phyloP scores from a whole-genome alignment of 1,140 invertebrate species.

The Charaxes varanes region DNA sequence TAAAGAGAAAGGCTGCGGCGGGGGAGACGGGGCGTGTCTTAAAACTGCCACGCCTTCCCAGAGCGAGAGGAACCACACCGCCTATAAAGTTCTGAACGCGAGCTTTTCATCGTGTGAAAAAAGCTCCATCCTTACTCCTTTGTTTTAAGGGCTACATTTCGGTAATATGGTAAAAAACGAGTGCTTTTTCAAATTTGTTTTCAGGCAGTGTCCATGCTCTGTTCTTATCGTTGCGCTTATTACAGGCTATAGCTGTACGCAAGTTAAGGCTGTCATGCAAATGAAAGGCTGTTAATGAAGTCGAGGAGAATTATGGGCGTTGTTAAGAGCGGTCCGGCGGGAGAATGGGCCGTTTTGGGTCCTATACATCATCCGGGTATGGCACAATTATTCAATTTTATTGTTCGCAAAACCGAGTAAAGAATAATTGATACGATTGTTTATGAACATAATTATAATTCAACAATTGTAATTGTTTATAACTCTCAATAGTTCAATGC shows the following conservation, averaged over 20 bases:
- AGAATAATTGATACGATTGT: constrained; percentile 27
- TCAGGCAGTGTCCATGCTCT: constrained; percentile 36
- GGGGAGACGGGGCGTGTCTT: constrained; percentile 48
- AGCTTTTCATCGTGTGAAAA: constrained; percentile 17
- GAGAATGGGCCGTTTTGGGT: constrained; percentile 66
- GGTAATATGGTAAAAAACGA: neutral
- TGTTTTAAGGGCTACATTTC: constrained; percentile 34
- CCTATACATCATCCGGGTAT: constrained; percentile 66
- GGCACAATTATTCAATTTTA: constrained; percentile 55
- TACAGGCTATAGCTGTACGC: constrained; percentile 59
- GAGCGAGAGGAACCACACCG: constrained; percentile 49
- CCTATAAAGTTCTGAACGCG: constrained; percentile 37
- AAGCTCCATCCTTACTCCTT: constrained; percentile 2
- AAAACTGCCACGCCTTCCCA: constrained; percentile 47
- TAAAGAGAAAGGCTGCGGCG: constrained; percentile 30
- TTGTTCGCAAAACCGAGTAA: too few species aligned
- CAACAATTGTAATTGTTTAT: too few species aligned
- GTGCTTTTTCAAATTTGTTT: constrained; percentile 8
- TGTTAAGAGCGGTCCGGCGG: constrained; percentile 63
- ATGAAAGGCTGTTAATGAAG: constrained; percentile 72
- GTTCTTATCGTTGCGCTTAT: constrained; percentile 46
- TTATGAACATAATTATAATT: constrained; percentile 1
- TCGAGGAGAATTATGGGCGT: constrained; percentile 68
- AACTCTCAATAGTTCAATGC: neutral
- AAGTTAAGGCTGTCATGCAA: constrained; percentile 66